phyloP scores from a whole-genome alignment of 2,797 vertebrate genomes.

The Pterois miles region DNA sequence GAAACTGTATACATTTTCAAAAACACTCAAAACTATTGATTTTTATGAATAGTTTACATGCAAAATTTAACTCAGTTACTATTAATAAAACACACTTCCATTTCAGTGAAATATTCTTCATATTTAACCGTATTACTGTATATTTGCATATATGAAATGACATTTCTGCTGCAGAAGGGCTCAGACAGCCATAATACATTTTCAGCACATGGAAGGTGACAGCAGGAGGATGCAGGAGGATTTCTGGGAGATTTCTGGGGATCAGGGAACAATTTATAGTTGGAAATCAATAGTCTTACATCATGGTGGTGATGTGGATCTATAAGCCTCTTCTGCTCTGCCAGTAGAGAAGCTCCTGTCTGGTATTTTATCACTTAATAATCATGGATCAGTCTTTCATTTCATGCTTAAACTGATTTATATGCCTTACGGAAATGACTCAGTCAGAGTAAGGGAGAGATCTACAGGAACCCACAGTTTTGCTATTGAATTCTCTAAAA shows the following conservation, averaged over 20 bases:
- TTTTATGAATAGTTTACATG: no score
- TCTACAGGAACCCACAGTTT: neutral
- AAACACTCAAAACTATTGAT: no score
- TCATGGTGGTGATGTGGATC: constrained; percentile 7
- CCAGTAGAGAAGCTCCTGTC: constrained; percentile 3
- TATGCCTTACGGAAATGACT: neutral
- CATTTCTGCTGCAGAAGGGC: neutral
- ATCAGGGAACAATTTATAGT: neutral
- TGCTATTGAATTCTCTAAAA: neutral
- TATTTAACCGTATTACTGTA: neutral
- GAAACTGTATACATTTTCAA: no score
- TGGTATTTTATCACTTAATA: constrained; percentile 23
- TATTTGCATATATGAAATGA: neutral
- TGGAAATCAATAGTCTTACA: constrained; percentile 15
- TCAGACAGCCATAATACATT: neutral
- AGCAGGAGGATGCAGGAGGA: neutral
- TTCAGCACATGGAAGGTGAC: neutral
- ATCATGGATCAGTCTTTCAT: constrained; percentile 23
- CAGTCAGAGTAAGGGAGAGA: neutral
- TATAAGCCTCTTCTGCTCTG: constrained; percentile 2
- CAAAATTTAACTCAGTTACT: no score
- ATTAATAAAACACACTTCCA: no score
- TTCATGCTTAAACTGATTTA: constrained; percentile 39
- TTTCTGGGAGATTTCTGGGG: constrained; percentile 14
- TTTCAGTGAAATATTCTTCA: neutral